These are phyloP conservation scores for Thermophis baileyi DNA, from an alignment of 2,113 vertebrate genomes.

Conservation along the genomic window DNA sequence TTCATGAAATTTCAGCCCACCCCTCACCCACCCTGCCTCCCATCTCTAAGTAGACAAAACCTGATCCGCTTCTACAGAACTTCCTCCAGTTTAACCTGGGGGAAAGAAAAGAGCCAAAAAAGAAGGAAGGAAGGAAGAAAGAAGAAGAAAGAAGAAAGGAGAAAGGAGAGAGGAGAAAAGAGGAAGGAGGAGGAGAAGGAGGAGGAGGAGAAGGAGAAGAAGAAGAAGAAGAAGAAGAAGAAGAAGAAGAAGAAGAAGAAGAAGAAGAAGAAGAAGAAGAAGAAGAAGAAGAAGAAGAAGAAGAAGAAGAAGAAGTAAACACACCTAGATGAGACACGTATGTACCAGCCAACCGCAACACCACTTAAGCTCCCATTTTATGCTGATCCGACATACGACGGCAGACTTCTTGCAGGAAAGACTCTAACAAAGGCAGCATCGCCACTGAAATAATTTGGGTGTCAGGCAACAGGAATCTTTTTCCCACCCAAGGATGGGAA, in stretches of 20 bases:
- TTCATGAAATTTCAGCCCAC: constrained; percentile 70
- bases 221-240: neutral
- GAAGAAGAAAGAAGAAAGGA: neutral
- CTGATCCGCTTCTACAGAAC: constrained; percentile 72
- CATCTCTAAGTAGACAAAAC: constrained; percentile 75
- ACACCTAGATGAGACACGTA: constrained; percentile 15
- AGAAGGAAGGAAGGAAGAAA: too few species aligned
- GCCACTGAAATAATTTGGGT: constrained; percentile 32
- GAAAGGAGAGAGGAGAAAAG: neutral
- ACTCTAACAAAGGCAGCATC: constrained; percentile 41
- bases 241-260: too few species aligned
- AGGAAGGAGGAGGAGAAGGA: neutral
- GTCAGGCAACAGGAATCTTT: constrained; percentile 61
- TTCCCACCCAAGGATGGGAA: constrained; percentile 27
- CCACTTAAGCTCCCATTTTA: neutral
- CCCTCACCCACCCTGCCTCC: constrained; percentile 38
- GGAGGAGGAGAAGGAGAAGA: neutral
- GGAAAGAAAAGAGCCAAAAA: constrained; percentile 34
- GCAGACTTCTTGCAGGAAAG: constrained; percentile 6
- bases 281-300: neutral
- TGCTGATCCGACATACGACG: neutral
- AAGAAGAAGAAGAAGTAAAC: neutral
- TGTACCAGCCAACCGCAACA: fast-evolving
- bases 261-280: neutral
- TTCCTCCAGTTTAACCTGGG: constrained; percentile 38